Base-by-base conservation (phyloP, 1,140 invertebrate genomes). In the Goniozus legneri region DNA sequence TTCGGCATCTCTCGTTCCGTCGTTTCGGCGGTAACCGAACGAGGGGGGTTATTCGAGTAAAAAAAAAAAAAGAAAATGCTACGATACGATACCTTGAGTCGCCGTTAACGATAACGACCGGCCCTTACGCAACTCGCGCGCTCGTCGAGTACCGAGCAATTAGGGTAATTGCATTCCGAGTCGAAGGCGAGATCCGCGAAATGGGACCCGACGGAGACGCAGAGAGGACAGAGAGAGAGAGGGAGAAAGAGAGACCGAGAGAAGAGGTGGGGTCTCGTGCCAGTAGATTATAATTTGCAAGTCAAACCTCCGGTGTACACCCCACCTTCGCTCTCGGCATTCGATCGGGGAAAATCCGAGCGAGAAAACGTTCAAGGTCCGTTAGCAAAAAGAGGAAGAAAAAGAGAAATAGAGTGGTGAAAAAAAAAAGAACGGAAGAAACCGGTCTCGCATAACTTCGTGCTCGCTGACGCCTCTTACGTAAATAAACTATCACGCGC, bases 111-210 rank as follows among this genome's bases (percentile, higher is more conserved):
- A 68, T 66, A 59, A 65, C 60, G 50, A 52, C 52, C 54, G 54
- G n/a, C 43, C 56, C 58, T 68, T 68, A 66, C 60, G 64, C 58
- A 68, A 68, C 55, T 53, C 40, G 52, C 49, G 48, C 42, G 38
- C 22, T n/a, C n/a, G n/a, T 47, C 48, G 39, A 47, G 36, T 36
- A 27, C 52, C 48, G 54, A n/a, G 59, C 62, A 62, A 62, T 65
- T 60, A 62, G 54, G 58, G 56, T 66, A 67, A 67, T 64, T 64
- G 51, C 58, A 62, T 65, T 65, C 56, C 56, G 42, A 42, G 41
- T 27, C 44, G 44, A 53, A 53, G 60, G 50, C 47, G 49, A 36
- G 44, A 50, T 43, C 54, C 44, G 52, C 24, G 24, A 10, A 10
- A 6, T 27, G 24, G 24, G 10, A 27, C 24, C 4, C 4, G 24